Evolutionary conservation across 2,888 invertebrate genomes (phyloP).

Genomic region (Catocala nupta): DNA sequence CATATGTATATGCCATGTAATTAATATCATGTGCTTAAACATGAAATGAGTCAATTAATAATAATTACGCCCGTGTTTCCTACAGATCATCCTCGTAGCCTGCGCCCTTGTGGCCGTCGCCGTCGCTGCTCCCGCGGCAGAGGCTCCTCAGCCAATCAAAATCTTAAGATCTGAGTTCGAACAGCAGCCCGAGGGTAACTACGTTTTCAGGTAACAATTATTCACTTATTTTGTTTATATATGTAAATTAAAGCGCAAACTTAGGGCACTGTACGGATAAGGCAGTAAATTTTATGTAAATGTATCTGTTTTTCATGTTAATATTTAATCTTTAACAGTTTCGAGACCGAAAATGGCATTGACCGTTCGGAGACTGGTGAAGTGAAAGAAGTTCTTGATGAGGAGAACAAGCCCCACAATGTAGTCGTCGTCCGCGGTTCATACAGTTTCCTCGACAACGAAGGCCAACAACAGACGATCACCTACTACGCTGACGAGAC

Average conservation of each 20-base stretch:
- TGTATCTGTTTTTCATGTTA: constrained; percentile 9
- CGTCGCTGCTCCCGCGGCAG: constrained; percentile 61
- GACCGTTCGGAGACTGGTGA: constrained; percentile 84
- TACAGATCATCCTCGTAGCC: constrained; percentile 57
- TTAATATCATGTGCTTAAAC: background rate
- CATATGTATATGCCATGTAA: background rate
- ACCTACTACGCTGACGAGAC: constrained; percentile 89
- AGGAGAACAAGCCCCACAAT: constrained; percentile 86
- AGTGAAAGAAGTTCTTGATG: constrained; percentile 76
- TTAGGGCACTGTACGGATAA: background rate
- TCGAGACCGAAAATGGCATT: constrained; percentile 67
- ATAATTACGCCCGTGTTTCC: background rate
- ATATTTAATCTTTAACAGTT: constrained; percentile 16
- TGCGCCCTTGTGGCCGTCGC: constrained; percentile 72
- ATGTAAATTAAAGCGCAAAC: background rate
- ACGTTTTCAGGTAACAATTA: background rate
- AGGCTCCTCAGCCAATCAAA: constrained; percentile 28
- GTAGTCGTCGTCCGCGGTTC: constrained; percentile 88
- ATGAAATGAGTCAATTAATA: background rate
- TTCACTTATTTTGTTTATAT: too few species aligned
- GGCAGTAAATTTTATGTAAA: background rate
- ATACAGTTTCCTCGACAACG: constrained; percentile 85
- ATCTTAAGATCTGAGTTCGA: background rate
- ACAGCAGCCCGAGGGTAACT: constrained; percentile 11
- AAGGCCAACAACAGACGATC: constrained; percentile 85